phyloP scores from a whole-genome alignment of 2,113 vertebrate genomes.

The Callionymus lyra region DNA sequence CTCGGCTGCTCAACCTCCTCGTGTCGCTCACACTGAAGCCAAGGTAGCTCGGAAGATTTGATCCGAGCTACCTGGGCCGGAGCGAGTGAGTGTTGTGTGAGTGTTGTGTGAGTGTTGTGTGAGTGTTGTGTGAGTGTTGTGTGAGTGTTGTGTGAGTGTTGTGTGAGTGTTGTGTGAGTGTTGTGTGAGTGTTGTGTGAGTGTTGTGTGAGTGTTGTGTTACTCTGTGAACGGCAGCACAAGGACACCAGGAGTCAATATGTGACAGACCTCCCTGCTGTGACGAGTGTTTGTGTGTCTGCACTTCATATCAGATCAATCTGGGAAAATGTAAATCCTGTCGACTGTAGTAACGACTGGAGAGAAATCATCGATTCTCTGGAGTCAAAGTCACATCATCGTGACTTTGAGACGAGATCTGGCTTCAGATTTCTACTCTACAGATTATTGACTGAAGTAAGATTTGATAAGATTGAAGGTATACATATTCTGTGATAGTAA shows the following conservation, averaged over 20 bases:
- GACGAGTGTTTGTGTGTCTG: conserved; percentile 10
- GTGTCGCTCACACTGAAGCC: conserved; percentile 38
- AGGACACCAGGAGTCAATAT: conserved; percentile 61
- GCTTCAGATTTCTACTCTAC: too few relatives aligned
- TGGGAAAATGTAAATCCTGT: conserved; percentile 43
- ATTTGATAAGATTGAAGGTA: too few relatives aligned
- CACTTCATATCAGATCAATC: conserved; percentile 49
- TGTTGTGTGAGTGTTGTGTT: conserved; percentile 49
- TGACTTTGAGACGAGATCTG: too few relatives aligned
- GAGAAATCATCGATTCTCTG: conserved; percentile 49
- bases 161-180: too few relatives aligned
- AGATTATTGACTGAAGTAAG: too few relatives aligned
- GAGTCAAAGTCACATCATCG: conserved; percentile 33
- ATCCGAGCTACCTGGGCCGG: conserved; percentile 28
- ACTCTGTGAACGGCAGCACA: conserved; percentile 51
- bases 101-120: too few relatives aligned
- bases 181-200: too few relatives aligned
- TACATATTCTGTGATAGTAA: too few relatives aligned
- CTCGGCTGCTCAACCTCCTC: conserved; percentile 48
- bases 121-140: too few relatives aligned
- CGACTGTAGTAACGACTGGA: conserved; percentile 24
- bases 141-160: too few relatives aligned
- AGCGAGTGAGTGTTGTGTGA: too few relatives aligned
- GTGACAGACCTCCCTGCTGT: conserved; percentile 30
- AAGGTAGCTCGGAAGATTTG: conserved; percentile 44